Conservation (phyloP, 2,888 invertebrate genomes). For the Eupithecia vulgata region DNA sequence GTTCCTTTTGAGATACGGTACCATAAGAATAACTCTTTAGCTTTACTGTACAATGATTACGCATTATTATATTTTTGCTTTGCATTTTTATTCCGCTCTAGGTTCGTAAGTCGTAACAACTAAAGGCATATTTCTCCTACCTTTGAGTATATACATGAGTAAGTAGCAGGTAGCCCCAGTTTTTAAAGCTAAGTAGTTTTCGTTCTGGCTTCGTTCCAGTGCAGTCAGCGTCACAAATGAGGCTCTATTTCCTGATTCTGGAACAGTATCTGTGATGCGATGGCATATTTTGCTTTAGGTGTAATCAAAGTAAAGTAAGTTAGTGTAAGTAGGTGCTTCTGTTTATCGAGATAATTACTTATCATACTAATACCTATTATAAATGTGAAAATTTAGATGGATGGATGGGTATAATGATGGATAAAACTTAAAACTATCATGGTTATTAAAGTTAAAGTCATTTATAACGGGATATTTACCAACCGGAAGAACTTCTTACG, state of each 20-base stretch:
- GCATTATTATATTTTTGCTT: not conserved
- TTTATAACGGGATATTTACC: too few relatives aligned
- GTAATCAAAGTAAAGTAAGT: not conserved
- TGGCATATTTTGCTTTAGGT: constrained; percentile 13
- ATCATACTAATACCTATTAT: too few relatives aligned
- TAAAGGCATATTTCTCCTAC: not conserved
- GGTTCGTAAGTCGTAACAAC: not conserved
- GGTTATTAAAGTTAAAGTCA: too few relatives aligned
- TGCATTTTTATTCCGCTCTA: not conserved
- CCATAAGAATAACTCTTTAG: not conserved
- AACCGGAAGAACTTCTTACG: too few relatives aligned
- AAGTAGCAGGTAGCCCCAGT: constrained; percentile 64
- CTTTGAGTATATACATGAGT: constrained; percentile 52
- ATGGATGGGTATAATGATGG: too few relatives aligned
- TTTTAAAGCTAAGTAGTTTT: constrained; percentile 66
- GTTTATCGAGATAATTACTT: too few relatives aligned
- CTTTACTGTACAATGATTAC: not conserved
- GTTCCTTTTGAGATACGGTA: too few relatives aligned
- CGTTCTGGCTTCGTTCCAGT: constrained; percentile 64
- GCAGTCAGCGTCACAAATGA: constrained; percentile 68
- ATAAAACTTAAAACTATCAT: too few relatives aligned
- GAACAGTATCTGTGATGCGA: constrained; percentile 48
- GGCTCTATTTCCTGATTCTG: constrained; percentile 53
- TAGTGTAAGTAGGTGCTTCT: not conserved
- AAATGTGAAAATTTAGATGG: too few relatives aligned